Evolutionary conservation across 64 coral and sea anemone species (phyloP).

Genomic region (Acropora tenuis): DNA sequence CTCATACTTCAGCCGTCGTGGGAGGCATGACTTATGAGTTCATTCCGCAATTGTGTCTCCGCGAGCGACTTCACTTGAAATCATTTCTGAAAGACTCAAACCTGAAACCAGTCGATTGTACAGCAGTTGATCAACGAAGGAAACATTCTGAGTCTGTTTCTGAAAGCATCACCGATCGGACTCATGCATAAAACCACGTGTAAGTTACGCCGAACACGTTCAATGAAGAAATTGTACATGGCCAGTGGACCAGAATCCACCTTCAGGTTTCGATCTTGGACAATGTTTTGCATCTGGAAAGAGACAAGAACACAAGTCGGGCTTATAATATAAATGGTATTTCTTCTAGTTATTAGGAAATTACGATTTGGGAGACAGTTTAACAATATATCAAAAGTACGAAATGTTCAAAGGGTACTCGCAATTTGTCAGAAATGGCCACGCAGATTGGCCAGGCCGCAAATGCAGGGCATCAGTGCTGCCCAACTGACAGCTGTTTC

Average conservation of each 20-base stretch:
- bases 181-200: constrained; percentile 96
- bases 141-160: constrained; percentile 95
- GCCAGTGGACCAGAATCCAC: constrained; percentile 94
- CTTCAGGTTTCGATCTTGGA: constrained; percentile 92
- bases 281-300: constrained; percentile 87
- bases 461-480: too few relatives aligned
- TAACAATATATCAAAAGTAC: too few relatives aligned
- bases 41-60: too few relatives aligned
- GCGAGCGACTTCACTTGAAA: not conserved
- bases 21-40: too few relatives aligned
- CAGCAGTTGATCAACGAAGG: constrained; percentile 98
- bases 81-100: not conserved
- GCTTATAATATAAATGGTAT: too few relatives aligned
- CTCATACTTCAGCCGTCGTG: not conserved
- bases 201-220: constrained; percentile 86
- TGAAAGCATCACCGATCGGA: constrained; percentile 95
- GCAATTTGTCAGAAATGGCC: too few relatives aligned
- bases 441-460: too few relatives aligned
- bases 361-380: too few relatives aligned
- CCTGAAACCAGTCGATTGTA: constrained; percentile 99
- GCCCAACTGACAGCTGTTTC: too few relatives aligned
- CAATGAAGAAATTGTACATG: constrained; percentile 98
- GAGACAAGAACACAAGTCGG: not conserved
- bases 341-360: too few relatives aligned
- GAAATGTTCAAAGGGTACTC: too few relatives aligned